These are phyloP conservation scores for Carposina sasakii DNA, from an alignment of 1,140 invertebrate genomes.

Conservation along the genomic window DNA sequence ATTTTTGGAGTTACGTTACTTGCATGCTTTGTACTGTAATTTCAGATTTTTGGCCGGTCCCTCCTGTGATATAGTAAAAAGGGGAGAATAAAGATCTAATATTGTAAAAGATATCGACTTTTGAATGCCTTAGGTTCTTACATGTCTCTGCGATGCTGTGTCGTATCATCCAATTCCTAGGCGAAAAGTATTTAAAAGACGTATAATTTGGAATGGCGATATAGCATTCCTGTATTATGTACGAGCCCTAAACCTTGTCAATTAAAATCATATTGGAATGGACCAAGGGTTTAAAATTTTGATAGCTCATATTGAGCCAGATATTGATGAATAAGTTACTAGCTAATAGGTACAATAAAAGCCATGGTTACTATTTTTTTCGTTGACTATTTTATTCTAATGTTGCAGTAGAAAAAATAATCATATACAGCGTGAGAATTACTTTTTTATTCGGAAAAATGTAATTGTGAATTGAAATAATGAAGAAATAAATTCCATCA, in stretches of 20 bases:
- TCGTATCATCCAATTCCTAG: too few species aligned
- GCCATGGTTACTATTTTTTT: constrained; percentile 56
- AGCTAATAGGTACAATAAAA: constrained; percentile 61
- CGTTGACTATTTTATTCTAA: constrained; percentile 47
- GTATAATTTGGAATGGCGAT: too few species aligned
- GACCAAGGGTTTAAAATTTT: constrained; percentile 58
- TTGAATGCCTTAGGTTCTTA: too few species aligned
- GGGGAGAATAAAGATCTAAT: constrained; percentile 41
- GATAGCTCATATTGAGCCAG: constrained; percentile 71
- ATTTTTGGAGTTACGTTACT: constrained; percentile 57
- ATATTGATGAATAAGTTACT: constrained; percentile 62
- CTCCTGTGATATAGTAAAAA: constrained; percentile 58
- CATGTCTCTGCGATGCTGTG: too few species aligned
- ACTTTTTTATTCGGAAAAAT: constrained; percentile 43
- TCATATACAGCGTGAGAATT: constrained; percentile 47
- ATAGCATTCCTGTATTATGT: too few species aligned
- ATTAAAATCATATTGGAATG: constrained; percentile 47
- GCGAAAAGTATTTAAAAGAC: too few species aligned
- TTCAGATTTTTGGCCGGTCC: constrained; percentile 66
- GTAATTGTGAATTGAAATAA: constrained; percentile 61
- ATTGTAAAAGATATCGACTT: constrained; percentile 41
- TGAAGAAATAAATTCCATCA: constrained; percentile 67
- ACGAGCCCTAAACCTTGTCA: constrained; percentile 50
- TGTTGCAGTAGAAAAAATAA: constrained; percentile 44
- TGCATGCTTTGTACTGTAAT: constrained; percentile 65